A percentile compares a stretch with the other conserved stretches of the same genome.
phyloP scores from a whole-genome alignment of 2,888 invertebrate species.

The Empis stercorea region DNA sequence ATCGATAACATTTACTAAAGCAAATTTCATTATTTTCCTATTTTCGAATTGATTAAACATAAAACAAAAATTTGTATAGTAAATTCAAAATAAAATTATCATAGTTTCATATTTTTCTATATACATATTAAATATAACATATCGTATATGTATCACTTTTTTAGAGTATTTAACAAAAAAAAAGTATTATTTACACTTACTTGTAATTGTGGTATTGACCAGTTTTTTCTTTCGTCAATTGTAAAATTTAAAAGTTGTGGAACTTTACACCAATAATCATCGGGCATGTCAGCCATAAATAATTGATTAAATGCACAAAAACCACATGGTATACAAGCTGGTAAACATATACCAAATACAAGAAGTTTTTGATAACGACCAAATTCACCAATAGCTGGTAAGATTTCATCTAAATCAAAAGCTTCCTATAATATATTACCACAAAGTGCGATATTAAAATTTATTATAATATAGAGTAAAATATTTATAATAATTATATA shows the following conservation, averaged over 20 bases:
- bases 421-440: conserved; percentile 26
- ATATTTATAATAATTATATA: too few relatives aligned
- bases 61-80: too few relatives aligned
- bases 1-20: conserved; percentile 59
- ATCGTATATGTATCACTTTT: too few relatives aligned
- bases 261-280: conserved; percentile 72
- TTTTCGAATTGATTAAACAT: too few relatives aligned
- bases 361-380: conserved; percentile 77
- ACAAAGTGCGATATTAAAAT: too few relatives aligned
- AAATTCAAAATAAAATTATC: too few relatives aligned
- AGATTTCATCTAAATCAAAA: conserved; percentile 70
- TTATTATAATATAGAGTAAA: too few relatives aligned
- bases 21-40: conserved; percentile 33
- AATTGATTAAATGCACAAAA: conserved; percentile 88
- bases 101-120: too few relatives aligned
- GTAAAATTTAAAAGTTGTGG: conserved; percentile 49
- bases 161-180: too few relatives aligned
- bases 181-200: conserved; percentile 25
- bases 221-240: conserved; percentile 42
- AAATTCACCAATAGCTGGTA: conserved; percentile 79
- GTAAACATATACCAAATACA: conserved; percentile 74
- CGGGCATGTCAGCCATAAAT: conserved; percentile 82
- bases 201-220: conserved; percentile 50
- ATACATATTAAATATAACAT: too few relatives aligned
- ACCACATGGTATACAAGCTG: conserved; percentile 81